phyloP scores from a whole-genome alignment of 2,888 invertebrate genomes.

The Cheilosia vulpina region DNA sequence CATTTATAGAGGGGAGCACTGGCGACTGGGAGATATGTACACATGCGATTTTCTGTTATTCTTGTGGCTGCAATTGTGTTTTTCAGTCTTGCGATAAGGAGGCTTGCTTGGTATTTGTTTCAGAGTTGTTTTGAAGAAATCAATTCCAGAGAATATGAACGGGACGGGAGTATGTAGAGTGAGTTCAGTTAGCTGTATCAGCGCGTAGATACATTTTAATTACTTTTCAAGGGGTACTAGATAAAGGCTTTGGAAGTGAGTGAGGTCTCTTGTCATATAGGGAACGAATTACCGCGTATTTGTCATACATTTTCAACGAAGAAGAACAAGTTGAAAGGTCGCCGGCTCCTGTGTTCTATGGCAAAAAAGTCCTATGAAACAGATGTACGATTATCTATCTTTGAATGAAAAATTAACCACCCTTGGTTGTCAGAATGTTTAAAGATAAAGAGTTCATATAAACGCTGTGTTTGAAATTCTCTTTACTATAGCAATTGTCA shows the following conservation, averaged over 20 bases:
- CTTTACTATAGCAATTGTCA: too few relatives aligned
- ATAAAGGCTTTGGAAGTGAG: neutral
- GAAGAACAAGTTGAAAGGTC: too few relatives aligned
- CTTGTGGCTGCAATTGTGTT: slow-evolving; percentile 42
- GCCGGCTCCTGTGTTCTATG: too few relatives aligned
- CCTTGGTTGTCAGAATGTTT: too few relatives aligned
- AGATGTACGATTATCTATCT: too few relatives aligned
- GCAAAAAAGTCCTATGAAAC: too few relatives aligned
- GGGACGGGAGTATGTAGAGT: neutral
- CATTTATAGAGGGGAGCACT: neutral
- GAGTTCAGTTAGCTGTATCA: neutral
- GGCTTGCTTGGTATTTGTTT: slow-evolving; percentile 29
- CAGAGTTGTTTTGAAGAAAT: neutral
- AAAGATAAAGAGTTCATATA: too few relatives aligned
- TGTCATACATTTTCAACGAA: too few relatives aligned
- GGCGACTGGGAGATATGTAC: neutral
- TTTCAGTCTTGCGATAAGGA: slow-evolving; percentile 44
- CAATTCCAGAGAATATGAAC: slow-evolving; percentile 4
- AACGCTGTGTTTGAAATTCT: too few relatives aligned
- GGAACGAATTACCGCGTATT: too few relatives aligned
- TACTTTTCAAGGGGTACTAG: slow-evolving; percentile 1
- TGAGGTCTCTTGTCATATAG: neutral
- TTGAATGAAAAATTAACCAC: too few relatives aligned
- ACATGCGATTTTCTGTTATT: slow-evolving; percentile 18
- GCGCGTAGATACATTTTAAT: slow-evolving; percentile 1